phyloP scores from a whole-genome alignment of 1,140 invertebrate genomes.

The Heliconius congener region DNA sequence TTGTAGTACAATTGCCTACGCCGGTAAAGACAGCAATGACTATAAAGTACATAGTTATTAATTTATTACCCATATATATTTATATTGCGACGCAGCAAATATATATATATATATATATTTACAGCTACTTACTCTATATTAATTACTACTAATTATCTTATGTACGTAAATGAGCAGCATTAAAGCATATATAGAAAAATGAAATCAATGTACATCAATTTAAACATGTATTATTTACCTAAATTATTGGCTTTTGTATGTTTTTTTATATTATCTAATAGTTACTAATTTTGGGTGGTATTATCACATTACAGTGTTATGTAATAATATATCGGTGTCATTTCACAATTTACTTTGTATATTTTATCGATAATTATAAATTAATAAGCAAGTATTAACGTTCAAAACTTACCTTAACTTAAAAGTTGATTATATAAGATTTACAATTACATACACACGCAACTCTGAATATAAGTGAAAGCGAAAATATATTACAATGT shows the following conservation, averaged over 20 bases:
- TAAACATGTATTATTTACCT: no score
- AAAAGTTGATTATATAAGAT: not conserved
- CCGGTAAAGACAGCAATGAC: not conserved
- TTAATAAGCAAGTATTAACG: no score
- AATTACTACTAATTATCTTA: no score
- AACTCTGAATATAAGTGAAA: conserved; percentile 4
- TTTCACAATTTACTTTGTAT: not conserved
- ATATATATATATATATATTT: no score
- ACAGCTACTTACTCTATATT: no score
- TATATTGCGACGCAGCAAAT: not conserved
- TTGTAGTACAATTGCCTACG: conserved; percentile 18
- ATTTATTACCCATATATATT: not conserved
- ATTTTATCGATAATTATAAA: not conserved
- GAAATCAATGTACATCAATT: no score
- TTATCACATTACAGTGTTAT: not conserved
- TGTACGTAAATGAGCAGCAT: no score
- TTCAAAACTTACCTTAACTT: not conserved
- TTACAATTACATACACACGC: not conserved
- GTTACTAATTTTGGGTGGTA: no score
- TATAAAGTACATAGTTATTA: not conserved
- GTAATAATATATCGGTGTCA: not conserved
- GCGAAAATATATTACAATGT: conserved; percentile 8
- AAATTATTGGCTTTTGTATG: no score
- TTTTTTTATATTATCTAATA: no score
- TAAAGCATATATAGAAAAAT: no score